These are phyloP conservation scores for Plestiodon gilberti DNA, from an alignment of 2,113 vertebrate genomes.

Conservation along the genomic window DNA sequence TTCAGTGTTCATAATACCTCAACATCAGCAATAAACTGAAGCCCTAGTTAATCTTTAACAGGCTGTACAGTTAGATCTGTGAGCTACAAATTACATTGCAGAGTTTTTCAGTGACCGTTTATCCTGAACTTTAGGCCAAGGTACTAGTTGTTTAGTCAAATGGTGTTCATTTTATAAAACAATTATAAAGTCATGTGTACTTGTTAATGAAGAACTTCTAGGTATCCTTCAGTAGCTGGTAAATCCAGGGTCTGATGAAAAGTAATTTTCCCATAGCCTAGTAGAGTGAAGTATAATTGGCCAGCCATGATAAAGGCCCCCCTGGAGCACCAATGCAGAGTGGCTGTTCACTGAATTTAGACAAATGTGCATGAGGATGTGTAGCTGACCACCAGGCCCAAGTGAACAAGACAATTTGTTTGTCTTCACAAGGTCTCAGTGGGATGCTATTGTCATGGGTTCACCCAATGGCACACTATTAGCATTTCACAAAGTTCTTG, in stretches of 20 bases:
- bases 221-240: neutral
- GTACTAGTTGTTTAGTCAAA: constrained; percentile 51
- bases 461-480: too few species aligned
- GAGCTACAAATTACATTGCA: constrained; percentile 57
- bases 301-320: neutral
- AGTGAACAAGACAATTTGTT: neutral
- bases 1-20: constrained; percentile 60
- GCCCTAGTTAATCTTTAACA: constrained; percentile 65
- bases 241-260: neutral
- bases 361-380: neutral
- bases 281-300: neutral
- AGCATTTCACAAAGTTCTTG: too few species aligned
- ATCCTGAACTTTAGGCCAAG: constrained; percentile 1
- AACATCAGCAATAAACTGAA: constrained; percentile 64
- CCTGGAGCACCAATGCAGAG: neutral
- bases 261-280: neutral
- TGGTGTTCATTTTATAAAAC: constrained; percentile 40
- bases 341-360: neutral
- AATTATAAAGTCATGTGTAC: neutral
- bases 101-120: constrained; percentile 10
- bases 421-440: neutral
- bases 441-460: too few species aligned
- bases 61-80: constrained; percentile 28
- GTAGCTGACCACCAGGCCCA: neutral
- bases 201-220: neutral